These are phyloP conservation scores for Acheta domesticus DNA, from an alignment of 2,888 invertebrate species.

Conservation along the genomic window DNA sequence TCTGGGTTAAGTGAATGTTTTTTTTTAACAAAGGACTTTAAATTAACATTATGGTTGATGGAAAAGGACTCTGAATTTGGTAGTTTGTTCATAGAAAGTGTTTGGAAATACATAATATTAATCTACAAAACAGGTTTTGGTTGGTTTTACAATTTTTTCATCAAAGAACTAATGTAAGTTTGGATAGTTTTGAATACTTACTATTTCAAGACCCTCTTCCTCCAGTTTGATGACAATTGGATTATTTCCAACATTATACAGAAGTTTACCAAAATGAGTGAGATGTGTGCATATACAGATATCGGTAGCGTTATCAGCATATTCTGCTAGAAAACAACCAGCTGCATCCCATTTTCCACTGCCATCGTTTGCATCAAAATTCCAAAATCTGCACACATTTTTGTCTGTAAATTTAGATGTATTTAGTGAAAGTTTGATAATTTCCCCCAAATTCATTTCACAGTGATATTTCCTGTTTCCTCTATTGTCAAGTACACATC, in stretches of 20 bases:
- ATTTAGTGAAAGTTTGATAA: too few relatives aligned
- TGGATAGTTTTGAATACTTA: neutral
- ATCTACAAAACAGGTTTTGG: neutral
- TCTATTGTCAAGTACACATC: too few relatives aligned
- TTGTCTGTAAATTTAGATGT: neutral
- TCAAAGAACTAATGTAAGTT: neutral
- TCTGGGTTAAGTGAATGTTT: too few relatives aligned
- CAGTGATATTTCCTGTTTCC: too few relatives aligned
- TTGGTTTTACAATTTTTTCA: neutral
- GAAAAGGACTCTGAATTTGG: too few relatives aligned
- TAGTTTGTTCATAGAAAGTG: neutral
- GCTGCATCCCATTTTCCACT: neutral
- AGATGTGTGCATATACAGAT: conserved; percentile 2
- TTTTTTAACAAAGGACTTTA: too few relatives aligned
- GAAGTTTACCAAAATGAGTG: neutral
- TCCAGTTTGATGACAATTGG: neutral
- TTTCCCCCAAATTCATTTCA: too few relatives aligned
- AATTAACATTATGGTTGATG: too few relatives aligned
- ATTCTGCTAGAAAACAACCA: neutral
- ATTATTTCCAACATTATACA: neutral
- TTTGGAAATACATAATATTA: neutral
- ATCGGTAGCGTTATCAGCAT: neutral
- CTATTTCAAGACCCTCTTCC: neutral
- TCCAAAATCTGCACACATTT: neutral
- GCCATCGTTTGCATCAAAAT: neutral